phyloP scores from a whole-genome alignment of 1,140 invertebrate species.

The Drosophila triauraria region DNA sequence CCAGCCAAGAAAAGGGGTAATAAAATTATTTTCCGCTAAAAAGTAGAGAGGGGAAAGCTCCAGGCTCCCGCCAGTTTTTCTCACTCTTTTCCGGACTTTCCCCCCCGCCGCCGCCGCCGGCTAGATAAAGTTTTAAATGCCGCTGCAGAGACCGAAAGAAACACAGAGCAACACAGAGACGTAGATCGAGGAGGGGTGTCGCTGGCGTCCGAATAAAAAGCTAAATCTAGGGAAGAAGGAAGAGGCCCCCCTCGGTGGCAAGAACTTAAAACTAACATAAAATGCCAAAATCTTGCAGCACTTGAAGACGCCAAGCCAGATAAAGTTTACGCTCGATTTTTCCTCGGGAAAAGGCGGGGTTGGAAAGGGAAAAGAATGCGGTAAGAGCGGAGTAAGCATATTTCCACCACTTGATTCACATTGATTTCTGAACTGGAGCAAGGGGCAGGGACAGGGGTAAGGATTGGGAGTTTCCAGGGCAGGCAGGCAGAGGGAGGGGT shows the following conservation, averaged over 20 bases:
- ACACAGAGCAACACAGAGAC: constrained; percentile 18
- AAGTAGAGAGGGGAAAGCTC: constrained; percentile 39
- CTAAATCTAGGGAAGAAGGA: neutral
- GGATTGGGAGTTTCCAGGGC: neutral
- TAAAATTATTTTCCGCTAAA: constrained; percentile 68
- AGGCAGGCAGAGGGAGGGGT: neutral
- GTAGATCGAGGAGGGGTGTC: neutral
- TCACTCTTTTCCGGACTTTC: constrained; percentile 3
- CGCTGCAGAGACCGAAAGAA: constrained; percentile 56
- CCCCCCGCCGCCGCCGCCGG: neutral
- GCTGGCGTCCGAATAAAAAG: constrained; percentile 10
- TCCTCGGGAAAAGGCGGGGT: constrained; percentile 7
- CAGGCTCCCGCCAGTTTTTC: neutral
- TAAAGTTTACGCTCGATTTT: constrained; percentile 80
- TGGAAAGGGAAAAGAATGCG: neutral
- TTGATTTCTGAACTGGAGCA: constrained; percentile 58
- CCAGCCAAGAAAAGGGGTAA: constrained; percentile 51
- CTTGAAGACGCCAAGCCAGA: constrained; percentile 58
- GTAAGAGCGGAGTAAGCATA: constrained; percentile 37
- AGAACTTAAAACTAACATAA: constrained; percentile 79
- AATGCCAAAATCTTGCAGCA: constrained; percentile 71
- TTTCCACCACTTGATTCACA: constrained; percentile 63
- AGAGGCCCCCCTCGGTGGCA: constrained; percentile 1
- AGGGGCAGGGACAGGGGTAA: too few species aligned
- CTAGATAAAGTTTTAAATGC: constrained; percentile 81